Conservation (phyloP, 2,797 vertebrate genomes). For the Sebastes itinus region DNA sequence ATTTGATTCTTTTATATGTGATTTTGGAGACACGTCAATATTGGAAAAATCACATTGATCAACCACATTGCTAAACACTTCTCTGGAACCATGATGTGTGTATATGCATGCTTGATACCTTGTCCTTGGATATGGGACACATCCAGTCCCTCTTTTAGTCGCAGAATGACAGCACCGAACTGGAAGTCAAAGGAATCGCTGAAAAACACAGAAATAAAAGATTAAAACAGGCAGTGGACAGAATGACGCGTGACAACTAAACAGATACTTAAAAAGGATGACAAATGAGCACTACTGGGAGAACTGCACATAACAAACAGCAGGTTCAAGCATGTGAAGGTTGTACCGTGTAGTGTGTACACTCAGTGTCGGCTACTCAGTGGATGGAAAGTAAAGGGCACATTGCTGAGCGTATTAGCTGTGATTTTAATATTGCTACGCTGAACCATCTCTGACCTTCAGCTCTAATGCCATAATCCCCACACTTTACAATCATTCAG, state of each 20-base stretch:
- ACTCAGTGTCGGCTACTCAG: background rate
- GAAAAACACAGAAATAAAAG: constrained; percentile 1
- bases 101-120: constrained; percentile 81
- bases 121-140: constrained; percentile 97
- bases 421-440: constrained; percentile 40
- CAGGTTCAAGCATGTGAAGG: background rate
- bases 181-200: constrained; percentile 98
- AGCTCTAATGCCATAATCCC: constrained; percentile 61
- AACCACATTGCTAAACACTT: background rate
- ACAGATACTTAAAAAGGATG: background rate
- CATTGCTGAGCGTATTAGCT: constrained; percentile 54
- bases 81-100: background rate
- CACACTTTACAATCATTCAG: constrained; percentile 29
- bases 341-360: background rate
- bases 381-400: constrained; percentile 27
- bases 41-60: too few species aligned
- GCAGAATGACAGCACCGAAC: constrained; percentile 92
- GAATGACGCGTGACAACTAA: background rate
- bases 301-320: background rate
- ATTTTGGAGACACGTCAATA: background rate
- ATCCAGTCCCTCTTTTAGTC: constrained; percentile 94
- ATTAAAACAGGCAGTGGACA: background rate
- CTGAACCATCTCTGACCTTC: constrained; percentile 50
- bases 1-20: background rate
- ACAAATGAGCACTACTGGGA: background rate